phyloP scores from a whole-genome alignment of 2,113 vertebrate genomes.

The Melanerpes aurifrons region DNA sequence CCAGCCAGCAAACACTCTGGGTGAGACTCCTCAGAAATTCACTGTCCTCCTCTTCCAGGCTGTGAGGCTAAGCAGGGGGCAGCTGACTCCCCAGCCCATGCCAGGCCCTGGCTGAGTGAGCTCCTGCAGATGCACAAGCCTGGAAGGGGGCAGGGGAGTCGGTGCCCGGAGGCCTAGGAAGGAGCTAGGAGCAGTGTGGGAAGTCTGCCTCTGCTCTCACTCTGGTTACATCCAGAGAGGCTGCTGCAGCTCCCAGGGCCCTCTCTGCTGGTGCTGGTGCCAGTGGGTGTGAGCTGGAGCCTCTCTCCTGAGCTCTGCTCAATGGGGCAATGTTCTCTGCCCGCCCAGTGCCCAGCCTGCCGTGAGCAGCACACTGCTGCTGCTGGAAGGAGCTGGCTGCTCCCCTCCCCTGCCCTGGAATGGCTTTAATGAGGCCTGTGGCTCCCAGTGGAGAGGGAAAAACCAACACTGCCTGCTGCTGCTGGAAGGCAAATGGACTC shows the following conservation, averaged over 20 bases:
- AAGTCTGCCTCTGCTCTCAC: neutral
- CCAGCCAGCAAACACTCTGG: neutral
- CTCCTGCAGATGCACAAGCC: neutral
- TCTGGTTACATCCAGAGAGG: neutral
- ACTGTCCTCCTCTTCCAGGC: neutral
- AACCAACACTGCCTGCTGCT: constrained; percentile 18
- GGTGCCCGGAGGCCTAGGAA: neutral
- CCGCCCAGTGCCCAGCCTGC: neutral
- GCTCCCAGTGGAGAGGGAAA: constrained; percentile 49
- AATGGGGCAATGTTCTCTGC: neutral
- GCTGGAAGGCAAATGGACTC: neutral
- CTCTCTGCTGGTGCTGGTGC: neutral
- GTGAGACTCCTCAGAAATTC: neutral
- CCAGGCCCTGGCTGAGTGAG: neutral
- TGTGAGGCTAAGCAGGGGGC: neutral
- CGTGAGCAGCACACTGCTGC: neutral
- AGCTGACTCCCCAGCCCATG: neutral
- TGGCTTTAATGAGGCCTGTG: neutral
- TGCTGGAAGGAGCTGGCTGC: constrained; percentile 25
- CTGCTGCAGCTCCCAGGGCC: neutral
- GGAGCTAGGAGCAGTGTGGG: neutral
- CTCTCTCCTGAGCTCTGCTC: neutral
- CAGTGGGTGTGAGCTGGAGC: neutral
- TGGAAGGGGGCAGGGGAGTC: neutral
- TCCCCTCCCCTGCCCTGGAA: neutral